phyloP scores from a whole-genome alignment of 2,888 invertebrate species.

The Ganaspis brasiliensis region DNA sequence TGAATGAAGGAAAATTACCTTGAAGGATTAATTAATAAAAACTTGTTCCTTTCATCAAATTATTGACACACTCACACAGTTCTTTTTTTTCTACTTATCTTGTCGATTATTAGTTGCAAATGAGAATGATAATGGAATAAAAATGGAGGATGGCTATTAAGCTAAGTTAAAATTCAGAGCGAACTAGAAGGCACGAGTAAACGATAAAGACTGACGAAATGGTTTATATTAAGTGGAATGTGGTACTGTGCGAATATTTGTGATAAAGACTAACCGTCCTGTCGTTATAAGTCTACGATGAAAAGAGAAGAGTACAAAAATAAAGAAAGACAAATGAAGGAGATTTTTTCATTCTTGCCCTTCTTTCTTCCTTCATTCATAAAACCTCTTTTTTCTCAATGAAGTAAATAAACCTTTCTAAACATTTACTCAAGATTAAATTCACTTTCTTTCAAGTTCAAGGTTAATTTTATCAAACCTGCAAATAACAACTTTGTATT shows the following conservation, averaged over 20 bases:
- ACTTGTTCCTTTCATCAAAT: no score
- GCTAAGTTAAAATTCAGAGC: neutral
- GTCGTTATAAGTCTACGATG: neutral
- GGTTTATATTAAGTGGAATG: slow-evolving; percentile 24
- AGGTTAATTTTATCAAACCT: neutral
- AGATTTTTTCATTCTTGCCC: neutral
- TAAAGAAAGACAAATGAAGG: neutral
- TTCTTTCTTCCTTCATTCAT: neutral
- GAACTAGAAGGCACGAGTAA: slow-evolving; percentile 53
- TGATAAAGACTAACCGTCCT: slow-evolving; percentile 54
- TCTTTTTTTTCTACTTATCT: neutral
- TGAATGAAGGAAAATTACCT: no score
- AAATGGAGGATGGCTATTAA: neutral
- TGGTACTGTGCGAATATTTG: slow-evolving; percentile 50
- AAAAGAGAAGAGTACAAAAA: neutral
- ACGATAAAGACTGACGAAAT: slow-evolving; percentile 57
- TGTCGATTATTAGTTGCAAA: neutral
- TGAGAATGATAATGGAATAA: neutral
- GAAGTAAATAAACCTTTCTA: neutral
- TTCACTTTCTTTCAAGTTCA: neutral
- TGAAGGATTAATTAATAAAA: no score
- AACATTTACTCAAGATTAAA: neutral
- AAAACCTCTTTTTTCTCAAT: neutral
- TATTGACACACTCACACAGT: neutral
- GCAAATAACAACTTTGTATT: no score